These are phyloP conservation scores for Noctuana brunneofusca DNA, from an alignment of 2,888 invertebrate species.

Conservation along the genomic window DNA sequence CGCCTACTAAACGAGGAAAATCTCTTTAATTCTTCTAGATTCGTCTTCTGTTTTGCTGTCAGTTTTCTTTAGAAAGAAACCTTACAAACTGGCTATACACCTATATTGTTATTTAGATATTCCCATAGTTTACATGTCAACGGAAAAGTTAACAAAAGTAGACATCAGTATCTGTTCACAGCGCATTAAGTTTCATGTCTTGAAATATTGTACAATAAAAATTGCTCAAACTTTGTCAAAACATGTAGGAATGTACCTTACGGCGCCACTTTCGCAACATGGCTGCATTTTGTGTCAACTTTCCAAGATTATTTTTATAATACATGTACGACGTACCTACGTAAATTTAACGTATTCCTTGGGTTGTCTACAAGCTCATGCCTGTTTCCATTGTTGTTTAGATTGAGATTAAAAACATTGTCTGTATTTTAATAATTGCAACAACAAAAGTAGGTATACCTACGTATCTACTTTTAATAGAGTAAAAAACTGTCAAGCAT, in stretches of 20 bases:
- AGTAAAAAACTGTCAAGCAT: too few relatives aligned
- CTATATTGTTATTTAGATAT: not conserved
- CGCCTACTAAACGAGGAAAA: too few relatives aligned
- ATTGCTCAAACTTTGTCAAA: constrained; percentile 26
- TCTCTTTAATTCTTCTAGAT: too few relatives aligned
- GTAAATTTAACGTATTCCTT: constrained; percentile 46
- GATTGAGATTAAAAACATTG: not conserved
- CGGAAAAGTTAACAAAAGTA: not conserved
- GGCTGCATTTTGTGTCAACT: constrained; percentile 25
- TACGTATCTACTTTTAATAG: too few relatives aligned
- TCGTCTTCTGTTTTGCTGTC: too few relatives aligned
- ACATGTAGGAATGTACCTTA: constrained; percentile 15
- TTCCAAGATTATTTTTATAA: constrained; percentile 53
- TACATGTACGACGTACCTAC: constrained; percentile 48
- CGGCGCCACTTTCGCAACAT: constrained; percentile 23
- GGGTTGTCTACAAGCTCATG: constrained; percentile 46
- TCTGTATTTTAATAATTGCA: too few relatives aligned
- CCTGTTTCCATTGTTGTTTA: constrained; percentile 36
- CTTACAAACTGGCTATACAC: not conserved
- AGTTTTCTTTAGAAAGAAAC: too few relatives aligned
- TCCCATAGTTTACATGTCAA: not conserved
- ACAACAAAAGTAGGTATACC: not conserved
- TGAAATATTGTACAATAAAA: constrained; percentile 30
- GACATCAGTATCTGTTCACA: not conserved
- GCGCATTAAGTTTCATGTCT: constrained; percentile 23